Percentiles rank a stretch among this genome's conserved stretches.
Conservation (phyloP, 1,140 invertebrate species). For the Drosophila orena region DNA sequence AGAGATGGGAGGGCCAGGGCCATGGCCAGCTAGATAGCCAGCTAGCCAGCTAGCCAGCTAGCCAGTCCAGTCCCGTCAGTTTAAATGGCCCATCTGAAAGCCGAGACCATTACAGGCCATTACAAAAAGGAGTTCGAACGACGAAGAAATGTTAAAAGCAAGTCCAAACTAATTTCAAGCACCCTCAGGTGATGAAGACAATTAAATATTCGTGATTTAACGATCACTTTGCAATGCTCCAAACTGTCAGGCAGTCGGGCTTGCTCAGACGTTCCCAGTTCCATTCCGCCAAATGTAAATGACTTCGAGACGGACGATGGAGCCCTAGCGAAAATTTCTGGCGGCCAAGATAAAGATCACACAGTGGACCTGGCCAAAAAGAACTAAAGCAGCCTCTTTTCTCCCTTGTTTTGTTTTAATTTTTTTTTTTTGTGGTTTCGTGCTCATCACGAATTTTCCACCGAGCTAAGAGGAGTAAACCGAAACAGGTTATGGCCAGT, state of each 20-base stretch:
- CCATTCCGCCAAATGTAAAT: conserved; percentile 73
- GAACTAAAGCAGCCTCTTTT: conserved; percentile 71
- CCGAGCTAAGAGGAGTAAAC: conserved; percentile 28
- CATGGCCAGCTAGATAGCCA: background rate
- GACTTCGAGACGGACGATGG: conserved; percentile 67
- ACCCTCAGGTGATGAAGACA: conserved; percentile 85
- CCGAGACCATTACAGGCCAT: conserved; percentile 68
- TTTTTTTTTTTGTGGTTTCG: conserved; percentile 16
- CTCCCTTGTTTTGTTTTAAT: conserved; percentile 18
- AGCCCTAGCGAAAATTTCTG: conserved; percentile 76
- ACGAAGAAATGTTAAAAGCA: conserved; percentile 76
- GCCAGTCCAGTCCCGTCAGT: conserved; percentile 35
- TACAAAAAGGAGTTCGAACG: conserved; percentile 54
- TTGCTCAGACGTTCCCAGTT: conserved; percentile 44
- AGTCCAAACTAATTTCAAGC: conserved; percentile 83
- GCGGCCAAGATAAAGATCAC: conserved; percentile 74
- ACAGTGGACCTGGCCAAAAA: conserved; percentile 66
- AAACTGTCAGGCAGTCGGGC: conserved; percentile 66
- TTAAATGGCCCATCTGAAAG: conserved; percentile 68
- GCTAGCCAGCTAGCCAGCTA: conserved; percentile 1
- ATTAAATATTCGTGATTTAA: conserved; percentile 85
- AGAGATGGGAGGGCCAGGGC: conserved; percentile 15
- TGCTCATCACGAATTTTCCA: conserved; percentile 78
- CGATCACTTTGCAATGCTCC: conserved; percentile 84
- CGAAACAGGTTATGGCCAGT: conserved; percentile 69